phyloP scores from a whole-genome alignment of 2,888 invertebrate genomes.

The Drosophila mulleri region DNA sequence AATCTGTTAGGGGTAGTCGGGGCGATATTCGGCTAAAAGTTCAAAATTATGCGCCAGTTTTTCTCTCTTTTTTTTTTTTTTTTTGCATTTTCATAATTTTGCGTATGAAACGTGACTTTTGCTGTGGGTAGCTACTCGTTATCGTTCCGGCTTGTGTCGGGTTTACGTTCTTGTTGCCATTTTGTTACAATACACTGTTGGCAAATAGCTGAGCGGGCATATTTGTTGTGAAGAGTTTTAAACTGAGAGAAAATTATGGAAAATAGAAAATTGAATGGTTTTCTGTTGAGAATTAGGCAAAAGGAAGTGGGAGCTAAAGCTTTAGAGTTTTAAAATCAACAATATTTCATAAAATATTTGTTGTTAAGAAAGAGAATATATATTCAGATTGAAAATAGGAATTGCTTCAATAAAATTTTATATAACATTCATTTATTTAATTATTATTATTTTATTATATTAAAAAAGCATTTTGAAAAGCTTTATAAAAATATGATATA shows the following conservation, averaged over 20 bases:
- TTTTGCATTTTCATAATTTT: slow-evolving; percentile 76
- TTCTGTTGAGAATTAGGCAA: no score
- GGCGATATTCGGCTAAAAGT: slow-evolving; percentile 30
- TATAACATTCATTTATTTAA: no score
- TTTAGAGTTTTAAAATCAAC: neutral
- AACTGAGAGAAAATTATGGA: neutral
- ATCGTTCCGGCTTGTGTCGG: slow-evolving; percentile 38
- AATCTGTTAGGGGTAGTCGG: neutral
- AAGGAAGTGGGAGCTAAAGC: no score
- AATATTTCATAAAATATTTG: neutral
- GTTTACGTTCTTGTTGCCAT: slow-evolving; percentile 24
- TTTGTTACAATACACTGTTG: neutral
- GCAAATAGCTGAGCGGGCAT: neutral
- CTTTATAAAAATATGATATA: no score
- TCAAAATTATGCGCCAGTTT: slow-evolving; percentile 65
- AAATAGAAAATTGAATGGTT: no score
- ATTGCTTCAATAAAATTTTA: no score
- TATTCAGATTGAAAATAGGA: no score
- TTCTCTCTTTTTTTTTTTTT: slow-evolving; percentile 26
- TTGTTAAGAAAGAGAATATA: no score
- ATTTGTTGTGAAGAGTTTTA: neutral
- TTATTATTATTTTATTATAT: no score
- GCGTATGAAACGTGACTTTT: slow-evolving; percentile 77
- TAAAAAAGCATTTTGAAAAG: no score
- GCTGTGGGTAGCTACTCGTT: slow-evolving; percentile 40